Conservation (phyloP, 1,140 invertebrate species). For the Myzus persicae region DNA sequence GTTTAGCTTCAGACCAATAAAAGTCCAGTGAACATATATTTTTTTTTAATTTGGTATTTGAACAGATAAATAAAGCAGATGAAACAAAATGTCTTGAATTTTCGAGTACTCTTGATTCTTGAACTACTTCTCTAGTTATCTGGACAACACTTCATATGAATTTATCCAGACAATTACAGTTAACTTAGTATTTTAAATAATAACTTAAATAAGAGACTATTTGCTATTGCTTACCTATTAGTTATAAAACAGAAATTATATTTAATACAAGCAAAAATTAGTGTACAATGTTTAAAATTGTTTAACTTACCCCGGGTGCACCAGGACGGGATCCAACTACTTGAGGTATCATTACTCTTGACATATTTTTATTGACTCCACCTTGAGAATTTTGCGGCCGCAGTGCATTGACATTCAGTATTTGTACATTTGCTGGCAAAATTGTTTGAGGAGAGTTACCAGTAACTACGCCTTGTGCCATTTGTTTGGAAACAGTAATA, state of each 20-base stretch:
- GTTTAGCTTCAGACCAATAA: not conserved
- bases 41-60: not conserved
- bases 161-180: not conserved
- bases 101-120: not conserved
- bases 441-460: slow-evolving; percentile 70
- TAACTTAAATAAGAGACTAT: not conserved
- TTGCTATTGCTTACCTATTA: not conserved
- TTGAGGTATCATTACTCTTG: slow-evolving; percentile 77
- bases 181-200: not conserved
- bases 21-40: not conserved
- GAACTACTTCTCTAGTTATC: not conserved
- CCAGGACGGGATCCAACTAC: slow-evolving; percentile 82
- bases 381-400: slow-evolving; percentile 71
- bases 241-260: not conserved
- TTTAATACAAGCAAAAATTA: not conserved
- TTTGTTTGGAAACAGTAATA: slow-evolving; percentile 64
- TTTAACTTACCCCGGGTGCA: slow-evolving; percentile 77
- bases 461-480: slow-evolving; percentile 61
- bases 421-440: slow-evolving; percentile 80
- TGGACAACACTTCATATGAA: not conserved
- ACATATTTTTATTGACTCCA: slow-evolving; percentile 64
- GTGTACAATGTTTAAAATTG: not conserved
- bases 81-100: not conserved
- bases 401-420: slow-evolving; percentile 80
- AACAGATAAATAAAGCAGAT: not conserved